phyloP scores from a whole-genome alignment of 2,888 invertebrate genomes.

The Epinotia ramella region DNA sequence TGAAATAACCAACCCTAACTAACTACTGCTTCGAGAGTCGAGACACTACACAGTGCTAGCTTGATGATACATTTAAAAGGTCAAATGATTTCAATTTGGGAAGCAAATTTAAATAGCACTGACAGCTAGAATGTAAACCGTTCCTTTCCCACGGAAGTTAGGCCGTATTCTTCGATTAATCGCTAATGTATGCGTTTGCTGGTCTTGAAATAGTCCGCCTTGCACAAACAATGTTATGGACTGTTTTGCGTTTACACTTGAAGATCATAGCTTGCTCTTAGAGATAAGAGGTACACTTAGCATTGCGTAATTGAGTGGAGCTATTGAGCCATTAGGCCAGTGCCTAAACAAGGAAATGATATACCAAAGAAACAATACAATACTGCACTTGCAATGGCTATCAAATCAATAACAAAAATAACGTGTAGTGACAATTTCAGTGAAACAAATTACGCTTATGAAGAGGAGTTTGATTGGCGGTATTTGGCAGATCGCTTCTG shows the following conservation, averaged over 20 bases:
- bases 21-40: too few species aligned
- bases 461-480: background rate
- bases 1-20: too few species aligned
- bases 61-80: too few species aligned
- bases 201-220: constrained; percentile 19
- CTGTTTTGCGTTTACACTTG: constrained; percentile 31
- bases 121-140: too few species aligned
- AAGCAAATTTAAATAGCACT: too few species aligned
- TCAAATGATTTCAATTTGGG: too few species aligned
- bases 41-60: too few species aligned
- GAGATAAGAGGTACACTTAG: constrained; percentile 19
- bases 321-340: constrained; percentile 1
- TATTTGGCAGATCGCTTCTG: background rate
- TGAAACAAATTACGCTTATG: too few species aligned
- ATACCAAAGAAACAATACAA: background rate
- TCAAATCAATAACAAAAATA: too few species aligned
- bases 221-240: constrained; percentile 13
- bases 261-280: constrained; percentile 6
- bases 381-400: too few species aligned
- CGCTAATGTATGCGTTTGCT: background rate
- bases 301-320: constrained; percentile 18
- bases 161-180: background rate
- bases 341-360: background rate
- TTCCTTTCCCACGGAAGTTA: background rate
- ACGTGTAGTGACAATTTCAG: background rate